A percentile compares a stretch with the other conserved stretches of the same genome.
Conservation (phyloP, 1,140 invertebrate genomes). For the Lordiphosa clarofinis region DNA sequence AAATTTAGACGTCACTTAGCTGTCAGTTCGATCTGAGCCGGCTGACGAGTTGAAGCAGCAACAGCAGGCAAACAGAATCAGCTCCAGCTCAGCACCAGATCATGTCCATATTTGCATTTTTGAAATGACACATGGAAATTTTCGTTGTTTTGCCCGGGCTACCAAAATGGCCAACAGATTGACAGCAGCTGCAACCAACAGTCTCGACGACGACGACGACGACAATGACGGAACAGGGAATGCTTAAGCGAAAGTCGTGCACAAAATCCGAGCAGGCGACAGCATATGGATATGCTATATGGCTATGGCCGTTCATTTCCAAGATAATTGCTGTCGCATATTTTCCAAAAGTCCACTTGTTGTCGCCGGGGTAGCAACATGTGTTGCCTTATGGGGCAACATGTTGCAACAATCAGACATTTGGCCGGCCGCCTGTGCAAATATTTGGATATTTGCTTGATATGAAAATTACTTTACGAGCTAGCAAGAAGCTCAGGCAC, state of each 20-base stretch:
- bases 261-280: conserved; percentile 58
- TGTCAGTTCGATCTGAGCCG: conserved; percentile 48
- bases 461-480: conserved; percentile 32
- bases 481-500: conserved; percentile 25
- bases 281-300: conserved; percentile 51
- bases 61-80: conserved; percentile 17
- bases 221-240: conserved; percentile 10
- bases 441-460: conserved; percentile 45
- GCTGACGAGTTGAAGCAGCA: conserved; percentile 50
- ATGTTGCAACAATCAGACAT: conserved; percentile 59
- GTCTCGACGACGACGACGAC: conserved; percentile 25
- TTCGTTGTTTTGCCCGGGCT: conserved; percentile 51
- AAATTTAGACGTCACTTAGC: conserved; percentile 75
- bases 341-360: conserved; percentile 68
- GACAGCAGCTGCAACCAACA: conserved; percentile 75
- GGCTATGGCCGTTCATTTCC: conserved; percentile 30
- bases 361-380: conserved; percentile 62
- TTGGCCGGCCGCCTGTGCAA: conserved; percentile 23
- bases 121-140: conserved; percentile 78
- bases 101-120: conserved; percentile 78
- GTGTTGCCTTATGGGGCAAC: conserved; percentile 67
- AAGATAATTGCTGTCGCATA: conserved; percentile 74
- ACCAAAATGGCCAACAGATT: conserved; percentile 64
- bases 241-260: conserved; percentile 64
- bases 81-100: conserved; percentile 45